Percentiles rank a stretch among this genome's conserved stretches.
Conservation (phyloP, 2,888 invertebrate genomes). For the Heliconius charithonia region DNA sequence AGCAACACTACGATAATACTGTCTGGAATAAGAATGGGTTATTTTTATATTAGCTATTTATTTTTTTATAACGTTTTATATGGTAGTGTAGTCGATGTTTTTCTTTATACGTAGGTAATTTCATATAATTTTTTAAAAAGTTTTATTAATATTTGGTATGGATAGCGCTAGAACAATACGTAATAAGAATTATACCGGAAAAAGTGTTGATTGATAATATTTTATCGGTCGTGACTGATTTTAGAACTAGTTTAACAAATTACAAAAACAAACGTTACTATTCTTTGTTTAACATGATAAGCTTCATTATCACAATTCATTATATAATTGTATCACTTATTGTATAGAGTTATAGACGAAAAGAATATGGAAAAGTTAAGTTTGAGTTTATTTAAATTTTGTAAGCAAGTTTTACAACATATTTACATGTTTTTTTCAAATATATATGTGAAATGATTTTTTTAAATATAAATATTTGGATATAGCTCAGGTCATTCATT, state of each 20-base stretch:
- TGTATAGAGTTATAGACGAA: background rate
- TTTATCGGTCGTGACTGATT: conserved; percentile 10
- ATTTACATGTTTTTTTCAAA: no score
- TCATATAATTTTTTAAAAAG: background rate
- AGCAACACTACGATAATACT: background rate
- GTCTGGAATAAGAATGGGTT: background rate
- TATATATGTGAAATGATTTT: no score
- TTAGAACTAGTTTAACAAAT: background rate
- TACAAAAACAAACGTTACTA: background rate
- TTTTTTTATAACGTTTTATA: background rate
- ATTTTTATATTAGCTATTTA: background rate
- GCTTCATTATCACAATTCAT: background rate
- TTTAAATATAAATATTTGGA: no score
- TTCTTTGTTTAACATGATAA: background rate
- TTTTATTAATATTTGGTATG: background rate
- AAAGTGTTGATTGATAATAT: conserved; percentile 5
- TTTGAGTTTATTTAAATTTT: background rate
- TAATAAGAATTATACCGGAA: conserved; percentile 16
- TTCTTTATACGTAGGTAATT: background rate
- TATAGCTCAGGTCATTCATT: no score
- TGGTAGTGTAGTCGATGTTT: background rate
- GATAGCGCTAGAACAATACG: background rate
- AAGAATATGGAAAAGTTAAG: background rate
- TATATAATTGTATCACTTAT: background rate
- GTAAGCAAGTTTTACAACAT: no score